phyloP scores from a whole-genome alignment of 2,888 invertebrate genomes.

The Caenorhabditis angaria region DNA sequence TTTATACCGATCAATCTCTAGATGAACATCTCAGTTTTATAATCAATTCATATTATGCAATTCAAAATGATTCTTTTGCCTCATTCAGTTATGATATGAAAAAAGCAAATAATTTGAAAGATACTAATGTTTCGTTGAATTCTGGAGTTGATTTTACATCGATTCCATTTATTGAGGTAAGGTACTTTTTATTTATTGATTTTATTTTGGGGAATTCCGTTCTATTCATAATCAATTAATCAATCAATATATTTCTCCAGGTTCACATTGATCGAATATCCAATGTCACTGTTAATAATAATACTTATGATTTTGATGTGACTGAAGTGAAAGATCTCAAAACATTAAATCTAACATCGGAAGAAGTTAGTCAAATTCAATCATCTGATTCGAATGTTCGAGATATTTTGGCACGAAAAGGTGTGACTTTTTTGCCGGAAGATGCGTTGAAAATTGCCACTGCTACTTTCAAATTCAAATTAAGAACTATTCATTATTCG shows the following conservation, averaged over 20 bases:
- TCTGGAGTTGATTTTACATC: slow-evolving; percentile 46
- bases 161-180: slow-evolving; percentile 51
- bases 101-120: slow-evolving; percentile 25
- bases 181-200: too few relatives aligned
- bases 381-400: slow-evolving; percentile 50
- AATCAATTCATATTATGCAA: slow-evolving; percentile 62
- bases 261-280: slow-evolving; percentile 66
- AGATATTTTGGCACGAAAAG: slow-evolving; percentile 47
- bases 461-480: slow-evolving; percentile 62
- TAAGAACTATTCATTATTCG: slow-evolving; percentile 61
- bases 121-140: slow-evolving; percentile 37
- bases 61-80: slow-evolving; percentile 70
- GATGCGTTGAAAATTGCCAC: slow-evolving; percentile 69
- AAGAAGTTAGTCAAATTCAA: slow-evolving; percentile 59
- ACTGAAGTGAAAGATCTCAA: slow-evolving; percentile 58
- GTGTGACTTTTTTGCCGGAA: slow-evolving; percentile 67
- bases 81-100: slow-evolving; percentile 68
- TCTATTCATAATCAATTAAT: background rate
- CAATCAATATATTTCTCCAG: slow-evolving; percentile 16
- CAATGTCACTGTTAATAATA: slow-evolving; percentile 66
- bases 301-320: slow-evolving; percentile 70
- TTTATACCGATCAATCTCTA: slow-evolving; percentile 68
- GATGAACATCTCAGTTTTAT: slow-evolving; percentile 64
- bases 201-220: background rate
- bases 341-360: slow-evolving; percentile 60